A percentile compares a stretch with the other conserved stretches of the same genome.
phyloP scores from a whole-genome alignment of 2,113 vertebrate species.

The Cyanocitta stelleri region DNA sequence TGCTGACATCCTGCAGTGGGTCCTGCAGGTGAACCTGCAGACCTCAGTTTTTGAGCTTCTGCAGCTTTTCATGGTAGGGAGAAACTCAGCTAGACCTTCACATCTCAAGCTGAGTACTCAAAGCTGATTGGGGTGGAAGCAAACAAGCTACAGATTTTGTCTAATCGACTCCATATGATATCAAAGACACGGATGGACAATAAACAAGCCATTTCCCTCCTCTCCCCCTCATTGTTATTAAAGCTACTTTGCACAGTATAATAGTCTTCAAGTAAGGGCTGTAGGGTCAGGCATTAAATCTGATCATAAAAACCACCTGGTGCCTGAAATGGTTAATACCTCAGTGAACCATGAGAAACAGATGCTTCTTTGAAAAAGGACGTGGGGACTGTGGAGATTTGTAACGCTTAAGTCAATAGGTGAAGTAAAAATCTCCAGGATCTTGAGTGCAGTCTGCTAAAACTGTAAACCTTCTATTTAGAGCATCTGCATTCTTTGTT shows the following conservation, averaged over 20 bases:
- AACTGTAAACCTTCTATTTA: slow-evolving; percentile 67
- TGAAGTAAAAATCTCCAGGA: slow-evolving; percentile 66
- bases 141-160: background rate
- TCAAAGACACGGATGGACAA: background rate
- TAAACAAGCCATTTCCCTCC: slow-evolving; percentile 8
- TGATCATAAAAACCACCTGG: slow-evolving; percentile 58
- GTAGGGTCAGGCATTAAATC: slow-evolving; percentile 34
- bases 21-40: background rate
- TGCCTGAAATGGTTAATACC: slow-evolving; percentile 50
- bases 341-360: slow-evolving; percentile 67
- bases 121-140: background rate
- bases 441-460: slow-evolving; percentile 62
- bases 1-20: fast-evolving
- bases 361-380: slow-evolving; percentile 70
- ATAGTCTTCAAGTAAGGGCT: slow-evolving; percentile 2
- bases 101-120: background rate
- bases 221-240: background rate
- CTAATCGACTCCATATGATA: background rate
- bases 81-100: background rate
- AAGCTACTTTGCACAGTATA: background rate
- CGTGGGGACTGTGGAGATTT: slow-evolving; percentile 60
- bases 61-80: background rate
- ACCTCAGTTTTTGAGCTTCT: background rate
- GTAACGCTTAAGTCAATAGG: slow-evolving; percentile 68
- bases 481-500: slow-evolving; percentile 62